Evolutionary conservation across 2,888 invertebrate genomes (phyloP).

Genomic region (Eupelmus urozonus): DNA sequence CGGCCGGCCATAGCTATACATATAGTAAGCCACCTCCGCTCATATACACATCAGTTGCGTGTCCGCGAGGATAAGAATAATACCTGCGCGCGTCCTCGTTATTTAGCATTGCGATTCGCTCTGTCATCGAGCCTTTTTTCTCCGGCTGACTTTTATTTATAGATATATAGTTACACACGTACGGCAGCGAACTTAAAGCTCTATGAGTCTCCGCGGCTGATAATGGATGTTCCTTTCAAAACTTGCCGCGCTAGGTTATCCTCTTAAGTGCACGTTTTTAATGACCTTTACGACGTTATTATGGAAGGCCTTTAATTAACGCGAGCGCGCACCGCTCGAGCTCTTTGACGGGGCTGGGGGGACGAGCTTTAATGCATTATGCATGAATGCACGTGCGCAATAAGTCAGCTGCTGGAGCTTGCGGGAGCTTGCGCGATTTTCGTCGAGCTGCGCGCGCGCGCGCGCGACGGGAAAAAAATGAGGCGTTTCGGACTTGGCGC

Average conservation of each 20-base stretch:
- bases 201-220: constrained; percentile 10
- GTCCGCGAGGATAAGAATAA: neutral
- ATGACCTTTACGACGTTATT: constrained; percentile 41
- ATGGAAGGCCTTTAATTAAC: constrained; percentile 42
- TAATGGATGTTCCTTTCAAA: constrained; percentile 43
- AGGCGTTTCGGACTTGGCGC: too few species aligned
- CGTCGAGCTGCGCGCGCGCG: too few species aligned
- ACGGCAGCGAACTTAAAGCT: too few species aligned
- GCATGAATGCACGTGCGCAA: constrained; percentile 27
- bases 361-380: constrained; percentile 37
- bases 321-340: neutral
- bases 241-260: constrained; percentile 9
- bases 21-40: too few species aligned
- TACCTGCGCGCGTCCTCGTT: neutral
- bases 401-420: constrained; percentile 12
- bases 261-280: constrained; percentile 47
- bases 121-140: neutral
- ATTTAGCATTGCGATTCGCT: constrained; percentile 46
- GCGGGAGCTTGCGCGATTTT: too few species aligned
- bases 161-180: too few species aligned
- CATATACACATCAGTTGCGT: too few species aligned
- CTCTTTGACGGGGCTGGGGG: neutral
- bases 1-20: too few species aligned
- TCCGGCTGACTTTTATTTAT: neutral
- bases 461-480: neutral